Base-by-base conservation (phyloP, 2,797 vertebrate genomes). In the Onychomys arenicola region DNA sequence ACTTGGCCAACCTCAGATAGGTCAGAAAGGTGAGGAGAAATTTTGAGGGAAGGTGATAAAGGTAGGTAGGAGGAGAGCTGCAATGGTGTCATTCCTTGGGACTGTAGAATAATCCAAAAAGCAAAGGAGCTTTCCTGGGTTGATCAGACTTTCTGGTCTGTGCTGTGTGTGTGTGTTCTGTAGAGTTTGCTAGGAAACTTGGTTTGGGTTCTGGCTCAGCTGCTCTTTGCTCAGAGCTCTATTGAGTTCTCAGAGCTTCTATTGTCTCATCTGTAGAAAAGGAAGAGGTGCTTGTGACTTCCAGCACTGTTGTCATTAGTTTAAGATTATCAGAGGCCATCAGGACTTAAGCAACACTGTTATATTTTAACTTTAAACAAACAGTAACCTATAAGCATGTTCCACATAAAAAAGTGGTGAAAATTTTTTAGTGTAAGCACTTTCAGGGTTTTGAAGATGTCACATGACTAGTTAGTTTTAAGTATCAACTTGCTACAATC, bases 311-410 rank as follows among this genome's bases (percentile, higher is more conserved):
- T 78, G 21, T 37, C 57, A 73, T 37, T 37, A 65, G 73, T 12
- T 16, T 80, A 77, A 13, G 5, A 34, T 65, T 40, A 9, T 16
- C 7, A 52, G 34, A 40, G 29, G 6, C 40, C 21, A 17, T 80
- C 34, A 10, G 78, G 40, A 1, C 59, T 55, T 88, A n/a, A 0
- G 55, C 49, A 43, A 75, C 23, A 61, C 16, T 29, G 9, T 88
- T 96, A 9, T 81, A 59, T 93, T 76, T 81, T 46, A 82, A 73
- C 93, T 93, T 90, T 34, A 90, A 23, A 55, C 61, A 75, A 84
- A 67, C 23, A 96, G 27, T 77, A 71, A 19, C 87, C 83, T 88
- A 63, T 61, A 46, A 87, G 11, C 59, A 8, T 76, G 10, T 71
- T 14, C 34, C 27, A 25, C 25, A 19, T 5, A 93, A 34, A 55